Evolutionary conservation across 2,797 vertebrate species (phyloP), one percentile per base, ranked within the genome.

Genomic region (Sebastes minor): DNA sequence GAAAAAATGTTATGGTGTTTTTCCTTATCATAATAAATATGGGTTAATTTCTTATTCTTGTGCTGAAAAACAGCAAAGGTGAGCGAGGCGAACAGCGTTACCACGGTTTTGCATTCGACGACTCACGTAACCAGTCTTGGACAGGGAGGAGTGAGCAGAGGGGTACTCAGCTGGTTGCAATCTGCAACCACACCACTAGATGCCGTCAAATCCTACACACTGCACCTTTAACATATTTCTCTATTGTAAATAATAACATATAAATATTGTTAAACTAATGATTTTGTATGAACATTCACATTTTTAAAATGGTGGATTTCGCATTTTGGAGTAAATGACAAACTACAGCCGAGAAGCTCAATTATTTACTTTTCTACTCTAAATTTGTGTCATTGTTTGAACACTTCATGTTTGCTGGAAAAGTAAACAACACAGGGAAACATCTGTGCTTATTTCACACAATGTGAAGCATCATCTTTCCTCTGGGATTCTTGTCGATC

Each of bases 1-100:
- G 6, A 46, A 46, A 0, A 46, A 18, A 18, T 18, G 6, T 46
- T 46, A 0, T 46, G 42, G 16, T 7, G 0, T 46, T 46, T 18
- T 46, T 46, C 16, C 42, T 4, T 46, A 46, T 46, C 14, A 8
- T 46, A 46, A 7, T 46, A 46, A 46, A 46, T 46, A 46, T 46
- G 42, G 42, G 42, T 46, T 3, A 8, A 7, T 18, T 46, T 46
- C 6, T 46, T 46, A 46, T 46, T 46, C 42, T 18, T 46, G 42
- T 46, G 42, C 38, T 0, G 38, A 0, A 16, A 0, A 42, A 42
- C 38, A 42, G 38, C 38, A 16, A 42, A 42, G 38, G 38, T 6
- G 13, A 42, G 38, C 38, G 13, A 42, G 38, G 38, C 13, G 5
- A 42, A 16, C 13, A 14, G 38, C 38, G 13, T 42, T 42, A 16